A percentile compares a stretch with the other conserved stretches of the same genome.
Evolutionary conservation across 2,113 vertebrate species (phyloP).

Genomic region (Hydropotes inermis): DNA sequence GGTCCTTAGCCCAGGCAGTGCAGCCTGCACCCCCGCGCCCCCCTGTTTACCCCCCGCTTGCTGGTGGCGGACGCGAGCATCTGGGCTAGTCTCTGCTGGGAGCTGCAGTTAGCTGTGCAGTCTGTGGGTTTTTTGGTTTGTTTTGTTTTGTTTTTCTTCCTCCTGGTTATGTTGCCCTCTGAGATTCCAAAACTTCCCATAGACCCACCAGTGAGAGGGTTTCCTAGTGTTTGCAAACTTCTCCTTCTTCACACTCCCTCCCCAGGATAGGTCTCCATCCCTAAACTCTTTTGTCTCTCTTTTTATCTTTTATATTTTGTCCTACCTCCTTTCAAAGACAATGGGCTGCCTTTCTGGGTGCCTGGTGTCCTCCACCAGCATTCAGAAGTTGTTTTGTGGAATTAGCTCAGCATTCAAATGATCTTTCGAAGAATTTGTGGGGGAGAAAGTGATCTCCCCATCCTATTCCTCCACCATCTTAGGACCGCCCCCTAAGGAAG

Average conservation of each 20-base stretch:
- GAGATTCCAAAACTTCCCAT: background rate
- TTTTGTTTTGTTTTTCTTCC: background rate
- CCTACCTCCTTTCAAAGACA: background rate
- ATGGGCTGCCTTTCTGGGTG: background rate
- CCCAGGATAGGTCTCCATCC: background rate
- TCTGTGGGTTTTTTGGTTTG: background rate
- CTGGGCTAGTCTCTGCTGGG: background rate
- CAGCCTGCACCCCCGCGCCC: accelerated
- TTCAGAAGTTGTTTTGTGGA: background rate
- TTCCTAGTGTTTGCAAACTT: background rate
- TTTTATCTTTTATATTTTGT: background rate
- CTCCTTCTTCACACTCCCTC: background rate
- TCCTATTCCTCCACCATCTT: background rate
- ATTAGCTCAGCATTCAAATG: background rate
- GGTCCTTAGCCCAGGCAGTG: background rate
- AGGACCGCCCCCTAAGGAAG: background rate
- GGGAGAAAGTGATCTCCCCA: background rate
- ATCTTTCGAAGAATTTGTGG: background rate
- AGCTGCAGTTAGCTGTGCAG: accelerated
- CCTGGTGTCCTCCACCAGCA: background rate
- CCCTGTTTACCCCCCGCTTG: background rate
- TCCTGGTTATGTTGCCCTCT: background rate
- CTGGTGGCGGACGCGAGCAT: background rate
- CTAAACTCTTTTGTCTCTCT: background rate
- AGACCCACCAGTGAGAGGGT: background rate